phyloP scores from a whole-genome alignment of 2,888 invertebrate genomes.

The Lepidochitona cinerea region DNA sequence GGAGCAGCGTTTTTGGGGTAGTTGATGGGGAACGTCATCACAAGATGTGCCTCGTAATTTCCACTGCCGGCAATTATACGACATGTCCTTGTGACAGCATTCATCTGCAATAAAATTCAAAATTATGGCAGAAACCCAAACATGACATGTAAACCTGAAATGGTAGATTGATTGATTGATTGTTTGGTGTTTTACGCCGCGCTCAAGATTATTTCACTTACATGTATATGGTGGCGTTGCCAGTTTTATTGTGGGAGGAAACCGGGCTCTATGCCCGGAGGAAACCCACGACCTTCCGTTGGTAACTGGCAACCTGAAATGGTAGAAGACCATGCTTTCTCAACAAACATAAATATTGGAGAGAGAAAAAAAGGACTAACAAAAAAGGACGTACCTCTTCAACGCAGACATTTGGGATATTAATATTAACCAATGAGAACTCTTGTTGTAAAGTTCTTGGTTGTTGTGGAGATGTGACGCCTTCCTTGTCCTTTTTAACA shows the following conservation, averaged over 20 bases:
- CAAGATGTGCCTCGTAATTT: conserved; percentile 46
- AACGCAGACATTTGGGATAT: conserved; percentile 80
- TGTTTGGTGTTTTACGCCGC: no score
- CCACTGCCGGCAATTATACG: conserved; percentile 75
- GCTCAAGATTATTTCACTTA: no score
- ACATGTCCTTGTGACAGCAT: conserved; percentile 75
- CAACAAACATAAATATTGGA: no score
- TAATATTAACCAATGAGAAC: conserved; percentile 82
- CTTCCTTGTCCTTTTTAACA: neutral
- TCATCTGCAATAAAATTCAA: conserved; percentile 72
- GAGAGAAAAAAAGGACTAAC: neutral
- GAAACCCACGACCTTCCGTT: no score
- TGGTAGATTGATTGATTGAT: no score
- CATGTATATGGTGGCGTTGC: no score
- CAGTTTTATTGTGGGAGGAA: no score
- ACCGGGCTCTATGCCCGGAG: no score
- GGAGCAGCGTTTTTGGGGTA: conserved; percentile 80
- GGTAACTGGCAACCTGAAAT: no score
- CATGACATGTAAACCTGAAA: neutral
- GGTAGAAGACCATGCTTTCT: no score
- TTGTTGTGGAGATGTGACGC: conserved; percentile 40
- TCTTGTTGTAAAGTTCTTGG: conserved; percentile 81
- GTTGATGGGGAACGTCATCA: conserved; percentile 80
- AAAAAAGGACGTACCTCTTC: conserved; percentile 66
- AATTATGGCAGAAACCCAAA: neutral